Percentiles rank a stretch among this genome's conserved stretches.
Conservation (phyloP, 2,113 vertebrate species). For the Corvus cornix region DNA sequence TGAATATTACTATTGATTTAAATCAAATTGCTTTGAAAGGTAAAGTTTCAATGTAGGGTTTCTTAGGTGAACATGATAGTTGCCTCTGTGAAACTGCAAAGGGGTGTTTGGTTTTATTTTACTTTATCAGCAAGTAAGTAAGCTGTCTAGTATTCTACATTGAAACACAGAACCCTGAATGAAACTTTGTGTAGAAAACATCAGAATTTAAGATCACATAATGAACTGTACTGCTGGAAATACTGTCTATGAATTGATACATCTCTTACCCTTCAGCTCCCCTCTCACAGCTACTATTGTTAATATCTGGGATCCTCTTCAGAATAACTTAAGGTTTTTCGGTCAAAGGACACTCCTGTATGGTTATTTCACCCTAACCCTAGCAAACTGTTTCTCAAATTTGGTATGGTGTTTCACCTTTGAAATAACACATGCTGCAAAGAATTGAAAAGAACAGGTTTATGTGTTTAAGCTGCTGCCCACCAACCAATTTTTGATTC, state of each 20-base stretch:
- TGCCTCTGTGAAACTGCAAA: neutral
- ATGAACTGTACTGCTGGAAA: neutral
- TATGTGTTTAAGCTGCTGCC: neutral
- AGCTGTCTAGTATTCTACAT: neutral
- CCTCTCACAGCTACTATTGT: neutral
- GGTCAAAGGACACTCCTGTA: neutral
- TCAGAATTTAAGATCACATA: neutral
- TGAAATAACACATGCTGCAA: neutral
- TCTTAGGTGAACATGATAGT: neutral
- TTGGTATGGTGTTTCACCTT: neutral
- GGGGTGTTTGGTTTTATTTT: neutral
- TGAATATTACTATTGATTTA: neutral
- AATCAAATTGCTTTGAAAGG: neutral
- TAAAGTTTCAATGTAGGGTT: neutral
- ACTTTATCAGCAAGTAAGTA: neutral
- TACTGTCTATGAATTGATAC: neutral
- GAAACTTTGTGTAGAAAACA: neutral
- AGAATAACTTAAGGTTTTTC: neutral
- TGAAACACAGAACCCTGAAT: neutral
- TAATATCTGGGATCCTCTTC: neutral
- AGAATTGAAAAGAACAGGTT: neutral
- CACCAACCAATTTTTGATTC: conserved; percentile 15
- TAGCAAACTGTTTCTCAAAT: neutral
- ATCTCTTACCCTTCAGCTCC: neutral
- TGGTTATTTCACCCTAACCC: neutral